phyloP scores from a whole-genome alignment of 2,797 vertebrate species.

The Rhincodon typus region DNA sequence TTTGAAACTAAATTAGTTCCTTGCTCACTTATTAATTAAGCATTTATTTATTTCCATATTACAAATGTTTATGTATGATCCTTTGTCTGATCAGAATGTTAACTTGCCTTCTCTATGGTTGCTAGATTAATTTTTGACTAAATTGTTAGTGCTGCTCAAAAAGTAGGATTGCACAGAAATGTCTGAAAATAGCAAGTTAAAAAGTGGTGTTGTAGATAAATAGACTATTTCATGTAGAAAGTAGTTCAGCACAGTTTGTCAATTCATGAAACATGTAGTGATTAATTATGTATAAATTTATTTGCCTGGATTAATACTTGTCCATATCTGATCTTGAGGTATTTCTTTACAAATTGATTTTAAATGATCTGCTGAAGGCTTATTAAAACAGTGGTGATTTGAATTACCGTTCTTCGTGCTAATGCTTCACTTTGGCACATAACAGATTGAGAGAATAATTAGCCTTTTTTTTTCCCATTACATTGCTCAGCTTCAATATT shows the following conservation, averaged over 20 bases:
- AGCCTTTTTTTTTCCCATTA: not conserved
- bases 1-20: not conserved
- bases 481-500: not conserved
- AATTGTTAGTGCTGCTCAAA: not conserved
- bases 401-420: not conserved
- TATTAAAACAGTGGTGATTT: not conserved
- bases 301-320: not conserved
- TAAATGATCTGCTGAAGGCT: not conserved
- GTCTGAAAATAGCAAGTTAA: not conserved
- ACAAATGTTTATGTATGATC: not conserved
- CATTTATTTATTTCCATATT: not conserved
- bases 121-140: not conserved
- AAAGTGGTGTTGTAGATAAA: not conserved
- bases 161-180: not conserved
- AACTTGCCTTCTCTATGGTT: not conserved
- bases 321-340: not conserved
- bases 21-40: not conserved
- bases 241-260: not conserved
- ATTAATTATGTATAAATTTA: not conserved
- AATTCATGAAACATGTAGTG: not conserved
- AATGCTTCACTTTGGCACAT: constrained; percentile 1
- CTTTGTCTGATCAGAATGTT: not conserved
- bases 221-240: not conserved
- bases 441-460: not conserved
- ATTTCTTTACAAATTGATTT: constrained; percentile 16